Percentiles rank a stretch among this genome's conserved stretches.
Evolutionary conservation across 2,113 vertebrate species (phyloP).

Genomic region (Aphyosemion australe): DNA sequence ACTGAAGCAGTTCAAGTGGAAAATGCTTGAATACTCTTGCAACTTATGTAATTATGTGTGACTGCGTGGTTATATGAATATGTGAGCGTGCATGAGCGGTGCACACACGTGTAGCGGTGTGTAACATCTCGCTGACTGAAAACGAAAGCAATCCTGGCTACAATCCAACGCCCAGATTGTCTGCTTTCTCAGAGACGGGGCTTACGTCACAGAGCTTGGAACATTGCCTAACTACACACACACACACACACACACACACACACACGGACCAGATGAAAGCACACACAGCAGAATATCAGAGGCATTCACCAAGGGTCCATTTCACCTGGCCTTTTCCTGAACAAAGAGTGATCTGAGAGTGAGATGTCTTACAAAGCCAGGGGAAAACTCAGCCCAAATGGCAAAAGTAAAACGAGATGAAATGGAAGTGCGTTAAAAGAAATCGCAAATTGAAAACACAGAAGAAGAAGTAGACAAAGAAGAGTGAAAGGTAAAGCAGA

Average conservation of each 20-base stretch:
- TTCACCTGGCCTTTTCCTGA: constrained; percentile 55
- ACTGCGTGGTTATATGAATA: not conserved
- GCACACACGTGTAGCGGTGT: constrained; percentile 28
- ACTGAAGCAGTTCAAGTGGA: constrained; percentile 12
- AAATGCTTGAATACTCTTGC: not conserved
- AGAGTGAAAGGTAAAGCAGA: constrained; percentile 9
- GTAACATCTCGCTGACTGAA: constrained; percentile 50
- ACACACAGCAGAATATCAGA: constrained; percentile 32
- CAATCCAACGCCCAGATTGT: constrained; percentile 61
- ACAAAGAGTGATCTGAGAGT: constrained; percentile 45
- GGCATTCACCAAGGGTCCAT: constrained; percentile 40
- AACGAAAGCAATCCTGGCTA: constrained; percentile 57
- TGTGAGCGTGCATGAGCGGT: constrained; percentile 1
- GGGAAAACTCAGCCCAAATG: constrained; percentile 20
- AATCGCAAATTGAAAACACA: constrained; percentile 13
- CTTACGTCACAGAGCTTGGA: constrained; percentile 55
- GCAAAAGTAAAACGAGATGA: constrained; percentile 14
- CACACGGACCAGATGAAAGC: constrained; percentile 21
- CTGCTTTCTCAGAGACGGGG: constrained; percentile 48
- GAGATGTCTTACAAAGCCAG: constrained; percentile 37
- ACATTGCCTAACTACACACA: constrained; percentile 49
- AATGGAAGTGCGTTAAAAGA: constrained; percentile 10
- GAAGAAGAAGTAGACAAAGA: too few species aligned
- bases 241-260: constrained; percentile 15
- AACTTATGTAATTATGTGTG: constrained; percentile 23